These are phyloP conservation scores for Phasianus colchicus DNA, from an alignment of 2,113 vertebrate genomes.

Conservation along the genomic window DNA sequence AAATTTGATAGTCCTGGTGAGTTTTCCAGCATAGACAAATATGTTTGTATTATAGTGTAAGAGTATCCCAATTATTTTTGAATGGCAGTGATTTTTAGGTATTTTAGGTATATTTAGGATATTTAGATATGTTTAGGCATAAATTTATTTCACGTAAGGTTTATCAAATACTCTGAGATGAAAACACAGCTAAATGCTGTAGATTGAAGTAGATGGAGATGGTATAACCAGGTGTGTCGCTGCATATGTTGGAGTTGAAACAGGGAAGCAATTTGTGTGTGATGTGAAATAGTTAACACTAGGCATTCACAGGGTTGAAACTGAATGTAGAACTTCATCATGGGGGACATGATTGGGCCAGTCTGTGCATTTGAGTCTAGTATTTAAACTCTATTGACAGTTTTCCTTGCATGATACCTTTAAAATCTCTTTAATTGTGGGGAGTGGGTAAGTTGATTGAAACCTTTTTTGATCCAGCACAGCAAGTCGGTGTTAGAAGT, in stretches of 20 bases:
- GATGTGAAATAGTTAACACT: not conserved
- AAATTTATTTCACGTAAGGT: not conserved
- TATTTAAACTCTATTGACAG: not conserved
- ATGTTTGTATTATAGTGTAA: not conserved
- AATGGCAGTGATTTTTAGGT: not conserved
- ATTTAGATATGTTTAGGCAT: not conserved
- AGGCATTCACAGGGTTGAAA: not conserved
- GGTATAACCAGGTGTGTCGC: too few species aligned
- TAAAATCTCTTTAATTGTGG: not conserved
- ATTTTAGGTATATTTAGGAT: too few species aligned
- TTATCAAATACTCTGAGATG: not conserved
- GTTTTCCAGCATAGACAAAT: not conserved
- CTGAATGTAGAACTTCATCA: not conserved
- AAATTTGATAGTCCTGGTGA: not conserved
- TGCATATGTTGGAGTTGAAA: not conserved
- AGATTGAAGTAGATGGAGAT: not conserved
- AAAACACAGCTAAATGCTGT: not conserved
- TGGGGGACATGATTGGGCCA: not conserved
- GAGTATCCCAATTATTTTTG: not conserved
- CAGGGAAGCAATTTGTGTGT: not conserved
- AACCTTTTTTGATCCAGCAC: not conserved
- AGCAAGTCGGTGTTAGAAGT: not conserved
- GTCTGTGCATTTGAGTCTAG: too few species aligned
- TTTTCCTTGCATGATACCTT: not conserved
- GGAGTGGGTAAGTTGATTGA: not conserved